phyloP scores from a whole-genome alignment of 2,113 vertebrate species.

The Chionodraco myersi region DNA sequence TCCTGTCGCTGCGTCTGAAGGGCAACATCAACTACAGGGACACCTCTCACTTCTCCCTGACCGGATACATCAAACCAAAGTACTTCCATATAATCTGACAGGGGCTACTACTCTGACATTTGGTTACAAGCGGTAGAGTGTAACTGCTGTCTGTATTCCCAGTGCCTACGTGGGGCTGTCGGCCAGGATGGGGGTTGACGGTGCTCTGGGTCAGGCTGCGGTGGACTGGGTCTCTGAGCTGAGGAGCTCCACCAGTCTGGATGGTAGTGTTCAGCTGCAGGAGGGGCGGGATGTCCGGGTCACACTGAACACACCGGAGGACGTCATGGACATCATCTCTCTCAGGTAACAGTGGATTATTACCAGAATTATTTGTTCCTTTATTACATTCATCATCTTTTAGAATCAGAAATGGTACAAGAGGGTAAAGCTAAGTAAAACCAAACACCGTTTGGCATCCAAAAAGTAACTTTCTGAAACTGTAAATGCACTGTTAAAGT shows the following conservation, averaged over 20 bases:
- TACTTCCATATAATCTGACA: slow-evolving; percentile 37
- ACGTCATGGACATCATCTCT: slow-evolving; percentile 86
- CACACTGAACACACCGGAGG: slow-evolving; percentile 88
- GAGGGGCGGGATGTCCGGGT: slow-evolving; percentile 87
- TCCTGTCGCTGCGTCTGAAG: slow-evolving; percentile 82
- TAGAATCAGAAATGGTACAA: no score
- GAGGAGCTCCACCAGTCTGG: slow-evolving; percentile 83
- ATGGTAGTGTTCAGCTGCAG: slow-evolving; percentile 87
- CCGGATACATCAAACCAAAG: slow-evolving; percentile 89
- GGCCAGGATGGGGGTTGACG: slow-evolving; percentile 84
- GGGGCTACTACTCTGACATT: background rate
- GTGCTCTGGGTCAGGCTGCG: slow-evolving; percentile 84
- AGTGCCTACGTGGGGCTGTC: slow-evolving; percentile 86
- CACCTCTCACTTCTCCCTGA: slow-evolving; percentile 84
- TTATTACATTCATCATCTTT: no score
- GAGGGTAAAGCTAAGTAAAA: no score
- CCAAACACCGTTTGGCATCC: no score
- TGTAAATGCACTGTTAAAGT: no score
- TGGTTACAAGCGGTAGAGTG: background rate
- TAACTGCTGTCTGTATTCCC: slow-evolving; percentile 35
- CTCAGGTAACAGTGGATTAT: slow-evolving; percentile 79
- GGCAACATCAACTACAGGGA: slow-evolving; percentile 84
- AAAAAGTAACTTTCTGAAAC: no score
- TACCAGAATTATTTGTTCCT: background rate
- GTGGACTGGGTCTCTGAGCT: slow-evolving; percentile 86